phyloP scores from a whole-genome alignment of 2,888 invertebrate genomes.

The Leucophenga montana region DNA sequence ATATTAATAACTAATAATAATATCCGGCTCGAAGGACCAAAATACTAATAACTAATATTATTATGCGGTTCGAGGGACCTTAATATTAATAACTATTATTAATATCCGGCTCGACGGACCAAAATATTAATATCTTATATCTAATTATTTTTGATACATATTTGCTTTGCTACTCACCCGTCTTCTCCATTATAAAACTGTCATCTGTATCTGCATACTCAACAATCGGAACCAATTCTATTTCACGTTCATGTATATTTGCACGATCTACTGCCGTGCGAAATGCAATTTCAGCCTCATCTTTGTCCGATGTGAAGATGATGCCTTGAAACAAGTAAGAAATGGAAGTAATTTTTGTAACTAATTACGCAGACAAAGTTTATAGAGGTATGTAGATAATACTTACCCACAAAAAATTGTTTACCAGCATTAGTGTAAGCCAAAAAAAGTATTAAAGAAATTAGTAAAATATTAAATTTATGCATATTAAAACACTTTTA shows the following conservation, averaged over 20 bases:
- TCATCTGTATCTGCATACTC: slow-evolving; percentile 67
- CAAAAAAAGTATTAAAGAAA: slow-evolving; percentile 22
- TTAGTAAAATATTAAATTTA: slow-evolving; percentile 33
- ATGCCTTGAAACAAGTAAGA: slow-evolving; percentile 56
- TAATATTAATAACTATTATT: no score
- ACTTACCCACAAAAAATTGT: slow-evolving; percentile 60
- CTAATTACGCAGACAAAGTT: no score
- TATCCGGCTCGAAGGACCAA: no score
- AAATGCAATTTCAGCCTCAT: slow-evolving; percentile 78
- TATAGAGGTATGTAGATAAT: slow-evolving; percentile 29
- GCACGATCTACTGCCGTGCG: slow-evolving; percentile 75
- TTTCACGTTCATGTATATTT: slow-evolving; percentile 71
- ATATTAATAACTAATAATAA: no score
- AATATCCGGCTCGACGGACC: no score
- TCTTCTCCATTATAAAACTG: slow-evolving; percentile 70
- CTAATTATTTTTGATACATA: no score
- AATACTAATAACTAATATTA: no score
- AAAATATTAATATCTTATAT: no score
- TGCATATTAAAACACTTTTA: no score
- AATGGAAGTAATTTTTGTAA: neutral
- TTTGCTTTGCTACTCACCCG: slow-evolving; percentile 53
- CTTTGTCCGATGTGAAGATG: slow-evolving; percentile 75
- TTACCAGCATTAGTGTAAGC: slow-evolving; percentile 45
- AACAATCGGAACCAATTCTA: slow-evolving; percentile 66
- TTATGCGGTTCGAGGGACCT: no score